Conservation (phyloP, 2,797 vertebrate genomes). For the Pempheris klunzingeri region DNA sequence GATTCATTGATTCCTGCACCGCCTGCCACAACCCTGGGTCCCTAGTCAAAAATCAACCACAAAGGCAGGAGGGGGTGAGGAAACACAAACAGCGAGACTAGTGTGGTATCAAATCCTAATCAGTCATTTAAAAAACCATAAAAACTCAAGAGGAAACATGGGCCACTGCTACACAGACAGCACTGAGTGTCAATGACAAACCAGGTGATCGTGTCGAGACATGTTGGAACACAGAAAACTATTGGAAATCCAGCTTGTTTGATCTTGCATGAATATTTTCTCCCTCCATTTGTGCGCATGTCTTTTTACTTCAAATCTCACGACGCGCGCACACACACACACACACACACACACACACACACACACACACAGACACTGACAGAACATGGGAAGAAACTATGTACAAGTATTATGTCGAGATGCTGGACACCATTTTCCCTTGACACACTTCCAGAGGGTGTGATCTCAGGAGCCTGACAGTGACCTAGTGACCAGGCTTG, state of each 20-base stretch:
- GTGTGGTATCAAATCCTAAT: conserved; percentile 3
- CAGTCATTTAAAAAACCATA: not conserved
- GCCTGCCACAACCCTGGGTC: conserved; percentile 41
- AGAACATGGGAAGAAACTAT: not conserved
- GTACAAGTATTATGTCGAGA: not conserved
- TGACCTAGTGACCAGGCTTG: conserved; percentile 77
- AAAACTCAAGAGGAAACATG: not conserved
- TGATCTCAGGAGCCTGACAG: conserved; percentile 62
- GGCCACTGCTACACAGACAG: not conserved
- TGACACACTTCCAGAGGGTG: conserved; percentile 43
- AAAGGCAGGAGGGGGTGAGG: not conserved
- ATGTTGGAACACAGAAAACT: conserved; percentile 18
- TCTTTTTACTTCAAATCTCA: not conserved
- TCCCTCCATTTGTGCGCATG: not conserved
- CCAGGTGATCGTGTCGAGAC: conserved; percentile 13
- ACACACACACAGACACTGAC: too few species aligned
- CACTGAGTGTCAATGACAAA: conserved; percentile 2
- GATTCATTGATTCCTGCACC: conserved; percentile 72
- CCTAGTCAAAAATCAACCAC: conserved; percentile 49
- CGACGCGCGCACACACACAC: too few species aligned
- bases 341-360: too few species aligned
- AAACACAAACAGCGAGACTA: not conserved
- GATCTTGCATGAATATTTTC: conserved; percentile 43
- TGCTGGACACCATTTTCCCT: conserved; percentile 15
- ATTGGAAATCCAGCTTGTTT: conserved; percentile 40